phyloP scores from a whole-genome alignment of 2,113 vertebrate genomes.

The Neofelis nebulosa region DNA sequence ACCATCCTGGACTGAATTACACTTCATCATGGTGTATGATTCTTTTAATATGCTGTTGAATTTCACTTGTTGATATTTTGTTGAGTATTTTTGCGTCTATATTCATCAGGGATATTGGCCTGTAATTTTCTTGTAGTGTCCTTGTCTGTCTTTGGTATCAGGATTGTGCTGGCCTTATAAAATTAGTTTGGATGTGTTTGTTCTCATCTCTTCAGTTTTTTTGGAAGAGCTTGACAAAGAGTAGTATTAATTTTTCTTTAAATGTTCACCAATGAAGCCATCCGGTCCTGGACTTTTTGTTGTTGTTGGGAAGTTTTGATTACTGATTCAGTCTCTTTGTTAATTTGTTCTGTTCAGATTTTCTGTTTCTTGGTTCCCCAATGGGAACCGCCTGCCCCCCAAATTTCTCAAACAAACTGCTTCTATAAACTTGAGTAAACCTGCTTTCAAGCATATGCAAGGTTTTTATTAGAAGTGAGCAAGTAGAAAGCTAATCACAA shows the following conservation, averaged over 20 bases:
- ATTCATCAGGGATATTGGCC: neutral
- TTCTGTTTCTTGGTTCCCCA: constrained; percentile 29
- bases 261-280: neutral
- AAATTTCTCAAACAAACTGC: neutral
- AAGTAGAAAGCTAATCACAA: constrained; percentile 1
- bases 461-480: neutral
- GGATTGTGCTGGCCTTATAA: neutral
- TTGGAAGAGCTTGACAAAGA: neutral
- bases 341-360: neutral
- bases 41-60: neutral
- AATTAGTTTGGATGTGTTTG: neutral
- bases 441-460: neutral
- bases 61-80: neutral
- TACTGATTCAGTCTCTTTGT: neutral
- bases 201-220: neutral
- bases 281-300: neutral
- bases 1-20: neutral
- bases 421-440: constrained; percentile 27
- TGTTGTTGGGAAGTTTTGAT: neutral
- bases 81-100: neutral
- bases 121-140: neutral
- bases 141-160: neutral
- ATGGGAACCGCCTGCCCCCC: neutral
- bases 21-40: neutral
- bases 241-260: neutral